Percentiles rank a stretch among this genome's conserved stretches.
These are phyloP conservation scores for Pterocles orientalis DNA, from an alignment of 2,113 vertebrate genomes.

Conservation along the genomic window DNA sequence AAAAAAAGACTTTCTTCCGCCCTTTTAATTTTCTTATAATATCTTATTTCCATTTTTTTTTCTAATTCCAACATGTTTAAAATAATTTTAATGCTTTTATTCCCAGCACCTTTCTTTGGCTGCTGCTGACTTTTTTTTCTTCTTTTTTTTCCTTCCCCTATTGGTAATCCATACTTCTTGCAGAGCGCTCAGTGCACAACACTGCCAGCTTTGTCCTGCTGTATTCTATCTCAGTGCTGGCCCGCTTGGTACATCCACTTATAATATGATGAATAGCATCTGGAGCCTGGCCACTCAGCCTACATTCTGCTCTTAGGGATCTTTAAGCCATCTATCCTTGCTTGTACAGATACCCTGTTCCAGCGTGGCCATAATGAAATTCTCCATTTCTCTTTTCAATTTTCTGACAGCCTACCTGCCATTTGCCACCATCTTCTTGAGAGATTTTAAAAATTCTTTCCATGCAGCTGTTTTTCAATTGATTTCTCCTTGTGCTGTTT, in stretches of 20 bases:
- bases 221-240: not conserved
- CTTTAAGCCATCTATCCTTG: constrained; percentile 13
- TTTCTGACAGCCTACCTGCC: not conserved
- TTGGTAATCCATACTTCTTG: not conserved
- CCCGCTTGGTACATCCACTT: constrained; percentile 1
- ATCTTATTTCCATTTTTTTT: not conserved
- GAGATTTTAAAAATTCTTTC: not conserved
- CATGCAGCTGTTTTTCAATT: not conserved
- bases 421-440: not conserved
- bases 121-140: not conserved
- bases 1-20: accelerated
- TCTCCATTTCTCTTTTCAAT: not conserved
- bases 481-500: not conserved
- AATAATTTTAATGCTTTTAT: not conserved
- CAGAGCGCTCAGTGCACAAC: not conserved
- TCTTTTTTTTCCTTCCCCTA: too few relatives aligned
- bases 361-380: not conserved
- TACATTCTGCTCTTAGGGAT: not conserved
- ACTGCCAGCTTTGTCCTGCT: not conserved
- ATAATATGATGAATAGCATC: constrained; percentile 15
- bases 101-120: not conserved
- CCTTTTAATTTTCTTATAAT: not conserved
- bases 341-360: not conserved
- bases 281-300: constrained; percentile 13
- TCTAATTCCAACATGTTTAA: not conserved